phyloP scores from a whole-genome alignment of 2,888 invertebrate species.

The Yponomeuta plumbellus region DNA sequence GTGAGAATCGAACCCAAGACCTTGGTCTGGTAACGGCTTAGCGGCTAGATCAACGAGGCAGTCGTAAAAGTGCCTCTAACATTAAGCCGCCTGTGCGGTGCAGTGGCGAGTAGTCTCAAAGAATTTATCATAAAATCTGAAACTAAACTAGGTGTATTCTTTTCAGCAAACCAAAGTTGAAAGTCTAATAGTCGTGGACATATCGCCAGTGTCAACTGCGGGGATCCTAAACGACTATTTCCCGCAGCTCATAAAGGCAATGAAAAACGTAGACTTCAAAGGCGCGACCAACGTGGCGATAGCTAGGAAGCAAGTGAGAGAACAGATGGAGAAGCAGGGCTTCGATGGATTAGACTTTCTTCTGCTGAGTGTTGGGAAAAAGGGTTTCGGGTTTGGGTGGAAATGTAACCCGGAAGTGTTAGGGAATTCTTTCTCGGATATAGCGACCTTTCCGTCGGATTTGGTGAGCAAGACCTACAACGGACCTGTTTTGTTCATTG shows the following conservation, averaged over 20 bases:
- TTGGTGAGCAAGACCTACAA: slow-evolving; percentile 34
- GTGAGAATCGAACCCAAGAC: no score
- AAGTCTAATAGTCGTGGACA: slow-evolving; percentile 81
- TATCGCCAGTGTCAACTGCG: slow-evolving; percentile 78
- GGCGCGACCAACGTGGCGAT: slow-evolving; percentile 71
- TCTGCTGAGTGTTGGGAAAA: slow-evolving; percentile 41
- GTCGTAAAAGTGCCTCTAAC: no score
- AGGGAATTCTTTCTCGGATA: slow-evolving; percentile 32
- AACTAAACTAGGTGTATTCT: slow-evolving; percentile 13
- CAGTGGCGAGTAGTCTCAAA: no score
- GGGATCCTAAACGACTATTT: slow-evolving; percentile 74
- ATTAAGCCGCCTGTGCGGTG: no score
- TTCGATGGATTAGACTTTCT: slow-evolving; percentile 38
- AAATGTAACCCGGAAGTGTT: slow-evolving; percentile 43
- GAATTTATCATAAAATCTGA: no score
- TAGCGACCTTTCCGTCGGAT: slow-evolving; percentile 43
- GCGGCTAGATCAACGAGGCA: no score
- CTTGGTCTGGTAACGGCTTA: no score
- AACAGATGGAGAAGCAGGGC: slow-evolving; percentile 34
- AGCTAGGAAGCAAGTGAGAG: slow-evolving; percentile 69
- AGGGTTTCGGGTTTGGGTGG: slow-evolving; percentile 44
- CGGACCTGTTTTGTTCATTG: slow-evolving; percentile 52
- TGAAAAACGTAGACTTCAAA: slow-evolving; percentile 76
- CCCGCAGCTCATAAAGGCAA: slow-evolving; percentile 58
- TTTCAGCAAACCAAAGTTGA: slow-evolving; percentile 74